These are phyloP conservation scores for Lycocerus yunnanus DNA, from an alignment of 2,888 invertebrate genomes.

Conservation along the genomic window DNA sequence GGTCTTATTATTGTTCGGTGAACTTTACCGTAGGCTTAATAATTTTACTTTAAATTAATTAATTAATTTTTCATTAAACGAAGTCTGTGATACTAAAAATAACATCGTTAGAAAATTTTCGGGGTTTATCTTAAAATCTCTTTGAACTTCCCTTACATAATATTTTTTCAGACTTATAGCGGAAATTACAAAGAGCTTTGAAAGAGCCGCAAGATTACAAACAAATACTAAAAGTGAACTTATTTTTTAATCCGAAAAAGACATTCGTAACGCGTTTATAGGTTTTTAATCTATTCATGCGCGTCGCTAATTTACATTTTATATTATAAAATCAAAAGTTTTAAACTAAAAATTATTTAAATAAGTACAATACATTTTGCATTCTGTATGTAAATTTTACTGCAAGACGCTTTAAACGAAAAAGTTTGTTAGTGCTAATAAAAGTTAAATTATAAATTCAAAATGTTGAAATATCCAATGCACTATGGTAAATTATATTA, in stretches of 20 bases:
- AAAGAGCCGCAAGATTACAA: not conserved
- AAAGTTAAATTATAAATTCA: not conserved
- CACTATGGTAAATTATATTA: not conserved
- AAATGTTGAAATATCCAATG: not conserved
- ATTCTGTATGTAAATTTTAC: not conserved
- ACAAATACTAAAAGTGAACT: not conserved
- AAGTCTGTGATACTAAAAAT: not conserved
- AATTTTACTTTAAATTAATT: not conserved
- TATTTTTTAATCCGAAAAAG: not conserved
- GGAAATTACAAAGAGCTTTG: not conserved
- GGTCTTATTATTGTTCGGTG: not conserved
- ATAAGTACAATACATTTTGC: not conserved
- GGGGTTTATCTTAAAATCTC: not conserved
- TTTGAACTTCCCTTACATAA: not conserved
- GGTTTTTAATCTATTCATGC: too few relatives aligned
- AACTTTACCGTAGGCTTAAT: not conserved
- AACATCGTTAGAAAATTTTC: not conserved
- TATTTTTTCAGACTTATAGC: not conserved
- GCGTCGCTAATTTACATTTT: too few relatives aligned
- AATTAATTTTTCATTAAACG: not conserved
- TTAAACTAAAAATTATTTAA: not conserved
- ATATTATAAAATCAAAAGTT: too few relatives aligned
- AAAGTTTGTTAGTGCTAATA: not conserved
- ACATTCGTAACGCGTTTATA: too few relatives aligned
- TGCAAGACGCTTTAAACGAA: not conserved